Conservation (phyloP, 2,888 invertebrate species). For the Alcis repandata region DNA sequence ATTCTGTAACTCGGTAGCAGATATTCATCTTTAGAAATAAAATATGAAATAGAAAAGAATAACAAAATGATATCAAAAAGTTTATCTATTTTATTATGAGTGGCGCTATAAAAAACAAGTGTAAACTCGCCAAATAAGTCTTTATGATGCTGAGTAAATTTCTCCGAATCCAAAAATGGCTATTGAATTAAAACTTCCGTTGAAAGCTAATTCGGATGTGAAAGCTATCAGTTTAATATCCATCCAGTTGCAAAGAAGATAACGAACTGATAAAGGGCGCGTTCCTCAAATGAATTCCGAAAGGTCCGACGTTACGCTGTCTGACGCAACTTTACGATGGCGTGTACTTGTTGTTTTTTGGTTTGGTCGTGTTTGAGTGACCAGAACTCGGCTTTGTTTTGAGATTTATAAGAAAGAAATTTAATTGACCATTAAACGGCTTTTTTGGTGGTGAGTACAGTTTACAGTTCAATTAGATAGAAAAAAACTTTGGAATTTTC, state of each 20-base stretch:
- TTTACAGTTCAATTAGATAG: neutral
- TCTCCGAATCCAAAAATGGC: conserved; percentile 11
- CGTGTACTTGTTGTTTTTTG: conserved; percentile 18
- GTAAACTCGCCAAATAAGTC: too few relatives aligned
- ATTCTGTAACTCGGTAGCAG: conserved; percentile 7
- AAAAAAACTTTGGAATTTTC: neutral
- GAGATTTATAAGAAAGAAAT: conserved; percentile 7
- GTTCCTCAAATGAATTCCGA: conserved; percentile 24
- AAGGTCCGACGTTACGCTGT: conserved; percentile 23
- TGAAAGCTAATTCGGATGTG: conserved; percentile 20
- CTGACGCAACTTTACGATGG: conserved; percentile 27
- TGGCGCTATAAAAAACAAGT: too few relatives aligned
- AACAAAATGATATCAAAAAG: conserved; percentile 7
- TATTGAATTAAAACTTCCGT: conserved; percentile 12
- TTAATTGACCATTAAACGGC: neutral
- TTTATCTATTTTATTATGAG: too few relatives aligned
- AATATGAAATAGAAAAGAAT: conserved; percentile 24
- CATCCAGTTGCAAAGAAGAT: conserved; percentile 10
- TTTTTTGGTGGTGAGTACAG: neutral
- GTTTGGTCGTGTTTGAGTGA: conserved; percentile 1
- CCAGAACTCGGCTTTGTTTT: conserved; percentile 16
- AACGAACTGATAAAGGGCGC: conserved; percentile 18
- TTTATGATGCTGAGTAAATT: conserved; percentile 2
- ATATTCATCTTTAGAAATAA: conserved; percentile 13
- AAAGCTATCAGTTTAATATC: conserved; percentile 21